Evolutionary conservation across 2,888 invertebrate genomes (phyloP).

Genomic region (Drosophila paranaensis): DNA sequence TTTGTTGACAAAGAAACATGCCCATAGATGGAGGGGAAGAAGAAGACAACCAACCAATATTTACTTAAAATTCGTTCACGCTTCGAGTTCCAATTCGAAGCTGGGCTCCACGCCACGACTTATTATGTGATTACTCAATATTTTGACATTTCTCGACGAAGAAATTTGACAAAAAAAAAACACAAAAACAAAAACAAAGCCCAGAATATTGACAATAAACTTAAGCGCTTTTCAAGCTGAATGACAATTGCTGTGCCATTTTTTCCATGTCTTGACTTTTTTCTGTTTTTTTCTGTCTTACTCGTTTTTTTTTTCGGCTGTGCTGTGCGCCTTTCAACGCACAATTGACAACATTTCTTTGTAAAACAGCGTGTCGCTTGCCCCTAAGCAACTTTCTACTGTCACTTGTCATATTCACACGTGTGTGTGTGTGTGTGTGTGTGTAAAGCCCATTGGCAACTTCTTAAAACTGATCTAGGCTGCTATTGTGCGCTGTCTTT

Average conservation of each 20-base stretch:
- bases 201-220: slow-evolving; percentile 75
- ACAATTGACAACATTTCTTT: slow-evolving; percentile 64
- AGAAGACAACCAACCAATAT: slow-evolving; percentile 54
- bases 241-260: slow-evolving; percentile 81
- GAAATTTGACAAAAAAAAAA: slow-evolving; percentile 18
- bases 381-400: slow-evolving; percentile 74
- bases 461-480: slow-evolving; percentile 76
- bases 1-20: slow-evolving; percentile 46
- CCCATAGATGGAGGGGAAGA: slow-evolving; percentile 6
- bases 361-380: slow-evolving; percentile 36
- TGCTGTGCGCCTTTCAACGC: slow-evolving; percentile 52
- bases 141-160: slow-evolving; percentile 71
- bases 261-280: slow-evolving; percentile 29
- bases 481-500: slow-evolving; percentile 46
- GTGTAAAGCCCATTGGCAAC: slow-evolving; percentile 52
- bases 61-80: slow-evolving; percentile 69
- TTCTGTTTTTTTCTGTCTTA: slow-evolving; percentile 3
- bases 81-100: slow-evolving; percentile 46
- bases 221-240: slow-evolving; percentile 75
- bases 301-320: slow-evolving; percentile 16
- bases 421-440: background rate
- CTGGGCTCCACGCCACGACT: slow-evolving; percentile 47
- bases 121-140: slow-evolving; percentile 73
- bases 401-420: slow-evolving; percentile 67
- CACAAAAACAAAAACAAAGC: slow-evolving; percentile 8